Conservation (phyloP, 2,888 invertebrate genomes). For the Drosophila nr. medialis region DNA sequence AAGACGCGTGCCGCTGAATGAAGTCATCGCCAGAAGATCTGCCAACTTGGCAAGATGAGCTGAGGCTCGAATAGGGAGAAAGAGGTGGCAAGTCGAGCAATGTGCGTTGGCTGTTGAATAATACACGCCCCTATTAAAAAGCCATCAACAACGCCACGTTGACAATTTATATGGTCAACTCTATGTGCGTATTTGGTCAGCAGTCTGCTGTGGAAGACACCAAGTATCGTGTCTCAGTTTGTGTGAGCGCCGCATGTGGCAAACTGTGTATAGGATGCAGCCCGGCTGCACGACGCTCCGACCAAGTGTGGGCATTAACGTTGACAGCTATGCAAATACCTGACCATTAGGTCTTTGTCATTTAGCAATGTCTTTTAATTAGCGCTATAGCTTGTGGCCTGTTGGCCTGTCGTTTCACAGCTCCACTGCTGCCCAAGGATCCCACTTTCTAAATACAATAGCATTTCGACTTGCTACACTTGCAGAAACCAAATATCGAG, state of each 20-base stretch:
- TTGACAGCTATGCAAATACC: conserved; percentile 77
- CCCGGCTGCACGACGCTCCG: conserved; percentile 34
- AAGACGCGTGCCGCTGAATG: conserved; percentile 53
- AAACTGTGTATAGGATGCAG: not conserved
- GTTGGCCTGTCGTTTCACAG: conserved; percentile 20
- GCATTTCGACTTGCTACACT: not conserved
- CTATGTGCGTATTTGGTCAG: conserved; percentile 69
- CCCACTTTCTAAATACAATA: conserved; percentile 63
- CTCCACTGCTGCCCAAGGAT: conserved; percentile 15
- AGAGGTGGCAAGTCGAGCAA: conserved; percentile 46
- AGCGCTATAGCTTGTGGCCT: conserved; percentile 56
- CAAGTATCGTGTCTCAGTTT: conserved; percentile 1
- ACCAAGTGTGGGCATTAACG: conserved; percentile 77
- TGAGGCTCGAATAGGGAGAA: not conserved
- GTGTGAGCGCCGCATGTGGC: conserved; percentile 46
- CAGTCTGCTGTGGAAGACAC: not conserved
- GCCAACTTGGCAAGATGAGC: not conserved
- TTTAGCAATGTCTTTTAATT: conserved; percentile 79
- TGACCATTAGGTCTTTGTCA: conserved; percentile 78
- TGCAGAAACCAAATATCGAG: not conserved
- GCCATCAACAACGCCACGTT: conserved; percentile 58
- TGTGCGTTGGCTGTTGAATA: conserved; percentile 67
- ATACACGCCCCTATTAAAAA: conserved; percentile 76
- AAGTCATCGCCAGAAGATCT: conserved; percentile 51
- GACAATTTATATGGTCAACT: conserved; percentile 75